phyloP scores from a whole-genome alignment of 1,140 invertebrate genomes.

The Lepidurus apus region DNA sequence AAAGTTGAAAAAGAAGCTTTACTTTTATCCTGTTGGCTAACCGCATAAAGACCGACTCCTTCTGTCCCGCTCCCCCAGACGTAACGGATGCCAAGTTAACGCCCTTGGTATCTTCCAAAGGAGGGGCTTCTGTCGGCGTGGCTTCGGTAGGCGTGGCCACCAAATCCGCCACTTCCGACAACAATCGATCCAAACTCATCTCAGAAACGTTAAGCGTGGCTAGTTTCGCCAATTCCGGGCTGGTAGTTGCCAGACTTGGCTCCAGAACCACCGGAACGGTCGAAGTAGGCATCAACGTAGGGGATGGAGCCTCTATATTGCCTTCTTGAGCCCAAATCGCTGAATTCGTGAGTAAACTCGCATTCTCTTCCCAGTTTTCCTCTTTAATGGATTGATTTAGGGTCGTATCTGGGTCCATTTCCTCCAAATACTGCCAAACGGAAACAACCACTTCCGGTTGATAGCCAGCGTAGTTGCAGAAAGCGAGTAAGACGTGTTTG shows the following conservation, averaged over 20 bases:
- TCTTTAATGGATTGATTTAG: not conserved
- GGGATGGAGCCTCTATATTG: not conserved
- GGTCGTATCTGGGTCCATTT: not conserved
- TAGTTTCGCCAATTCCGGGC: not conserved
- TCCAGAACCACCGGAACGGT: not conserved
- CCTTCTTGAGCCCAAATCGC: not conserved
- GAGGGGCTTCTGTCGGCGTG: conserved; percentile 1
- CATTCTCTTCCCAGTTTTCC: not conserved
- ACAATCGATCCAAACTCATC: conserved; percentile 12
- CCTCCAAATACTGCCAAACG: not conserved
- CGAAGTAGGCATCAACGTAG: not conserved
- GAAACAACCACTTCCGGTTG: not conserved
- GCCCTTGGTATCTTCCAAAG: conserved; percentile 20
- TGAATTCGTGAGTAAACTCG: not conserved
- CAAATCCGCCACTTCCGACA: not conserved
- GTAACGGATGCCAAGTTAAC: not conserved
- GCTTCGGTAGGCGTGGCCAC: not conserved
- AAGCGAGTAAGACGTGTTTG: conserved; percentile 9
- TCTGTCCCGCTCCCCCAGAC: conserved; percentile 50
- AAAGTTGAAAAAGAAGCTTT: conserved; percentile 36
- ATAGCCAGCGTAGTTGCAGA: conserved; percentile 4
- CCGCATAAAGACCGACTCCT: conserved; percentile 91
- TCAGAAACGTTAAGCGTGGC: conserved; percentile 6
- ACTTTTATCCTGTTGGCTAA: conserved; percentile 93
- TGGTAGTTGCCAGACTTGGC: not conserved